These are phyloP conservation scores for Tachysurus fulvidraco DNA, from an alignment of 2,113 vertebrate genomes.

Conservation along the genomic window DNA sequence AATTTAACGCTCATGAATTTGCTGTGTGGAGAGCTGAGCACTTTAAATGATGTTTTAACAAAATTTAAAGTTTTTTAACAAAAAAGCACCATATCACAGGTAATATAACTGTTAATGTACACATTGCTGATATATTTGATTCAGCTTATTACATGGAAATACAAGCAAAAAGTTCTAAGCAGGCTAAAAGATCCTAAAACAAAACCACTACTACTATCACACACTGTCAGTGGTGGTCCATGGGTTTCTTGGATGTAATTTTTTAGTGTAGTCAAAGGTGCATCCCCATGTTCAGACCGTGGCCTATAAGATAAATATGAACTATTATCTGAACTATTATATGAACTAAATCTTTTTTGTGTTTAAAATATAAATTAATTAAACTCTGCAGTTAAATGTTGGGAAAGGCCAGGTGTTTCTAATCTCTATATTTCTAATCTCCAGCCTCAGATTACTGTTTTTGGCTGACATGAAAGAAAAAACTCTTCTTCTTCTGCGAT, in stretches of 20 bases:
- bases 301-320: no score
- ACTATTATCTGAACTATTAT: no score
- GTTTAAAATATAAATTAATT: no score
- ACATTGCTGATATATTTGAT: neutral
- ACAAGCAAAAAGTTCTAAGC: neutral
- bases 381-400: neutral
- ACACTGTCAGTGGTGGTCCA: neutral
- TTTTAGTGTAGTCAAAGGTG: no score
- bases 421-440: neutral
- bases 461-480: neutral
- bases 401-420: neutral
- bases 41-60: neutral
- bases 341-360: no score
- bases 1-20: no score
- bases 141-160: neutral
- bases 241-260: neutral
- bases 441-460: neutral
- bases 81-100: neutral
- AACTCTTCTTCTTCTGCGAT: neutral
- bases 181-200: slow-evolving; percentile 1
- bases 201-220: neutral
- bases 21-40: neutral
- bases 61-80: no score
- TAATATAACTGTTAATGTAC: neutral
- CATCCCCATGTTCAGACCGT: no score